phyloP scores from a whole-genome alignment of 2,888 invertebrate genomes.

The Imbricaverruca yamaguchii region DNA sequence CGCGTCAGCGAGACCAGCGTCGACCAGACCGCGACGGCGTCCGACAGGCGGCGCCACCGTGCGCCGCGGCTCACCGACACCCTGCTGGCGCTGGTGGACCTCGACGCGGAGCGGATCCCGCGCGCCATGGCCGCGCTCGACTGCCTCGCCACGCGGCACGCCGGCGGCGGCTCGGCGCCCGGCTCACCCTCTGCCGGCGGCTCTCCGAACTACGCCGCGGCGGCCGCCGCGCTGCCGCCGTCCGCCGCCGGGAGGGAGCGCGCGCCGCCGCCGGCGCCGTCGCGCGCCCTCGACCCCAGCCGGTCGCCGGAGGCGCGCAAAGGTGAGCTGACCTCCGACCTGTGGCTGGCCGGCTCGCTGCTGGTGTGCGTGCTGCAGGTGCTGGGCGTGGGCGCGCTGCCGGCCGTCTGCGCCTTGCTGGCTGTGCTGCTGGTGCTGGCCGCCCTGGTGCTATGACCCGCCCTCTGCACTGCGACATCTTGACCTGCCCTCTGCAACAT shows the following conservation, averaged over 20 bases:
- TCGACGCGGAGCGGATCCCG: neutral
- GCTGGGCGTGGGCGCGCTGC: constrained; percentile 64
- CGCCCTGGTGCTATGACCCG: constrained; percentile 27
- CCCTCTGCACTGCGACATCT: too few species aligned
- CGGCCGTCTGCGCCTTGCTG: constrained; percentile 64
- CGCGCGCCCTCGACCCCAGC: neutral
- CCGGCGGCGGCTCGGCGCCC: too few species aligned
- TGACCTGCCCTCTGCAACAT: too few species aligned
- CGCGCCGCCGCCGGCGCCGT: neutral
- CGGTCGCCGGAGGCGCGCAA: neutral
- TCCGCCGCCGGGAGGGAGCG: neutral
- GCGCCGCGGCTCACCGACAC: neutral
- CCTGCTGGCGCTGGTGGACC: neutral
- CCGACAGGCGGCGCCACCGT: neutral
- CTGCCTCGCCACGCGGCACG: neutral
- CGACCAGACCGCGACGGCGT: neutral
- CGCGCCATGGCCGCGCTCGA: neutral
- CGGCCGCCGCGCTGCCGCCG: neutral
- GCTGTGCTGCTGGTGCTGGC: constrained; percentile 47
- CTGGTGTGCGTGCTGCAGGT: constrained; percentile 45
- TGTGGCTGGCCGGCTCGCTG: constrained; percentile 29
- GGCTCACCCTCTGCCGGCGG: too few species aligned
- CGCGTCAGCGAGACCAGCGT: too few species aligned
- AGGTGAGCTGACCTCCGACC: constrained; percentile 6
- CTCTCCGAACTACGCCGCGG: neutral